phyloP scores from a whole-genome alignment of 1,140 invertebrate species.

The Melitaea cinxia region DNA sequence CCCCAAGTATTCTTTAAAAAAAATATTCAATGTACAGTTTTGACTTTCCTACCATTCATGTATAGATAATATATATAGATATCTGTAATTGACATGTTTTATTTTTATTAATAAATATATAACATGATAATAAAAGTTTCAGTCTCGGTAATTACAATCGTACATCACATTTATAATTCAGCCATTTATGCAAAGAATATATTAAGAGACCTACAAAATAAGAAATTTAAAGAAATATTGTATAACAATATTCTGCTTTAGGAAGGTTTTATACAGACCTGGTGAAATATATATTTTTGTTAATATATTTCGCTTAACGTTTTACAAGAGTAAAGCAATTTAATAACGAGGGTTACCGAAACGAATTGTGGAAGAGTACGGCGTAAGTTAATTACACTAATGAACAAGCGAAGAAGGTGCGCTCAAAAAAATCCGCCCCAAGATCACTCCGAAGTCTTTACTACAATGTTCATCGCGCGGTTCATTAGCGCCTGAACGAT shows the following conservation, averaged over 20 bases:
- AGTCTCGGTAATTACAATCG: no score
- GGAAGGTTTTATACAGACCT: background rate
- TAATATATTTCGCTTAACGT: constrained; percentile 31
- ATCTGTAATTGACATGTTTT: no score
- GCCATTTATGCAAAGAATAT: no score
- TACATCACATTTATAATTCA: no score
- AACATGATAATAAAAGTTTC: no score
- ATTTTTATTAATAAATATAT: no score
- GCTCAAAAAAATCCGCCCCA: constrained; percentile 71
- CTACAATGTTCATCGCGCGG: constrained; percentile 75
- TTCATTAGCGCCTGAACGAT: constrained; percentile 71
- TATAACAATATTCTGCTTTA: background rate
- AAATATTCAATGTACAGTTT: no score
- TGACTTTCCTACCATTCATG: no score
- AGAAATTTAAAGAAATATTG: no score
- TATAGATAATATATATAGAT: no score
- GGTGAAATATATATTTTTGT: background rate
- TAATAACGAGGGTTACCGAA: constrained; percentile 60
- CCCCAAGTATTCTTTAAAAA: no score
- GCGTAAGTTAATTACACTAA: constrained; percentile 80
- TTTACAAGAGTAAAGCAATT: constrained; percentile 59
- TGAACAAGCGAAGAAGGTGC: constrained; percentile 77
- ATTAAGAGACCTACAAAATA: no score
- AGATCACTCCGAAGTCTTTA: constrained; percentile 78
- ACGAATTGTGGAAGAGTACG: constrained; percentile 65